These are phyloP conservation scores for Plecturocebus donacophilus DNA, from an alignment of 2,113 vertebrate genomes.

Conservation along the genomic window DNA sequence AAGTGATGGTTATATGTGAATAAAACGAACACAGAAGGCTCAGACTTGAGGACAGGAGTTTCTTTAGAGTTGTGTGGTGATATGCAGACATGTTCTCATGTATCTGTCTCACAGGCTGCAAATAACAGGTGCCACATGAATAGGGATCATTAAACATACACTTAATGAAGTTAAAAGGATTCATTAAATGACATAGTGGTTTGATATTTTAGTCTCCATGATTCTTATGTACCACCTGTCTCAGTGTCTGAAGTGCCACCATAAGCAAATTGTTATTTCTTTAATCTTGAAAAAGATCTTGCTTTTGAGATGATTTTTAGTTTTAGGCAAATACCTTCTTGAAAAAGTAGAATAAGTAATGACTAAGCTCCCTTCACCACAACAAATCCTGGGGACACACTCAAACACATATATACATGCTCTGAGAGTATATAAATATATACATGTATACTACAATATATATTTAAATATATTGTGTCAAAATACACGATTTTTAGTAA, in stretches of 20 bases:
- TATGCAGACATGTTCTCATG: not conserved
- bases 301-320: not conserved
- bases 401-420: not conserved
- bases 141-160: not conserved
- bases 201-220: constrained; percentile 22
- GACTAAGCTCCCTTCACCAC: not conserved
- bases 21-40: not conserved
- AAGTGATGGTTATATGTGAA: not conserved
- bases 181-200: not conserved
- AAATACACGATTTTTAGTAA: not conserved
- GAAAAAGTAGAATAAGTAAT: not conserved
- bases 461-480: too few relatives aligned
- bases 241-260: not conserved
- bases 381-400: not conserved
- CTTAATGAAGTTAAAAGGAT: not conserved
- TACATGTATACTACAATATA: too few relatives aligned
- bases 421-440: not conserved
- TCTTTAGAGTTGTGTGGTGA: not conserved
- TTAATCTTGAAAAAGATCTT: not conserved
- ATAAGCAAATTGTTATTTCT: not conserved
- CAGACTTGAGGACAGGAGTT: not conserved
- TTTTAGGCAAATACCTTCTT: not conserved
- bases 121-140: not conserved
- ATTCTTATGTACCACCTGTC: not conserved
- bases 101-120: not conserved